These are phyloP conservation scores for Genyomyrus donnyi DNA, from an alignment of 2,113 vertebrate genomes.

Conservation along the genomic window DNA sequence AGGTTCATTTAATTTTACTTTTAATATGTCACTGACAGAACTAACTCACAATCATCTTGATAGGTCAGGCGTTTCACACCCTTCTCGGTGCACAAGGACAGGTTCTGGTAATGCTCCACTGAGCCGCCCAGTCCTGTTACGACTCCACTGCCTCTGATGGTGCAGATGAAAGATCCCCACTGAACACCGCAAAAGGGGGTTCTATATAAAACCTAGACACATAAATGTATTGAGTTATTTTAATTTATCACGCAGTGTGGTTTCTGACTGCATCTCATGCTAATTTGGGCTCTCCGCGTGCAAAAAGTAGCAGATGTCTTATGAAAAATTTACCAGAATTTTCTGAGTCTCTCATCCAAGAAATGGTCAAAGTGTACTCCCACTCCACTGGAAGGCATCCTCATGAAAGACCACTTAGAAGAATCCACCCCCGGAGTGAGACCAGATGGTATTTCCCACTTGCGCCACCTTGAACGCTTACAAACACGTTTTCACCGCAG, in stretches of 20 bases:
- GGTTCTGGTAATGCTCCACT: not conserved
- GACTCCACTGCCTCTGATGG: not conserved
- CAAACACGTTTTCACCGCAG: not conserved
- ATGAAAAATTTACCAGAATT: slow-evolving; percentile 14
- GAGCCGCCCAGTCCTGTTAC: not conserved
- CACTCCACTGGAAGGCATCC: slow-evolving; percentile 4
- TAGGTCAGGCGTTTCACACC: not conserved
- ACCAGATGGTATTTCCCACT: not conserved
- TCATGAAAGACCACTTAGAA: slow-evolving; percentile 14
- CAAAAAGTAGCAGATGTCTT: slow-evolving; percentile 13
- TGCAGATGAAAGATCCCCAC: not conserved
- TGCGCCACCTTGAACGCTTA: not conserved
- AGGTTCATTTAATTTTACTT: not conserved
- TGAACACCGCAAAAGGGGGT: not conserved
- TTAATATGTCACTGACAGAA: not conserved
- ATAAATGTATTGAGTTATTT: not conserved
- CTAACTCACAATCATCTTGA: not conserved
- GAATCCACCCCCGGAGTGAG: slow-evolving; percentile 11
- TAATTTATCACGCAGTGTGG: not conserved
- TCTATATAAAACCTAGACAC: slow-evolving; percentile 1
- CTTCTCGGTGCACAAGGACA: not conserved
- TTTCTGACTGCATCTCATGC: not conserved
- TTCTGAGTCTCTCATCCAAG: slow-evolving; percentile 4
- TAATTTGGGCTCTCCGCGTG: not conserved
- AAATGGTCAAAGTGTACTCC: not conserved